Evolutionary conservation across 2,888 invertebrate genomes (phyloP), one percentile per base, ranked within the genome.

Genomic region (Epiblema foenella): DNA sequence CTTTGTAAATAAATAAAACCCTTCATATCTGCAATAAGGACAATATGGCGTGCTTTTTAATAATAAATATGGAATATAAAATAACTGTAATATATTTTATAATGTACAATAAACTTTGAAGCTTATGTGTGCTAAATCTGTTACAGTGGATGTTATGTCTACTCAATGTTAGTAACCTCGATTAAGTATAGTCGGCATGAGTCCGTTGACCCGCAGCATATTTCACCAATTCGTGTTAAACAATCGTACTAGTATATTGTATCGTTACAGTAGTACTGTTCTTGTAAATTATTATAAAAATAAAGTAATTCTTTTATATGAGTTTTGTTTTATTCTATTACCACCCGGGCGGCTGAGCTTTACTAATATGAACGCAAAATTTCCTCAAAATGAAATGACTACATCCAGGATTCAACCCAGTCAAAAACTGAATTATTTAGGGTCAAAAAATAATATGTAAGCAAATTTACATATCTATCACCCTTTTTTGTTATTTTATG

Each of bases 11-110:
- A 78, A 69, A n/a, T n/a, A n/a, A 63, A 76, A 65, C 74, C 15
- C 46, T n/a, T n/a, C 63, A 74, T 63, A 80, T 82, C 82, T 83
- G 84, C 83, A 89, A 87, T 84, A 87, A 88, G 84, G 91, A 91
- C 91, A 91, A 91, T 91, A 90, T 84, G 82, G 81, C 78, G 89
- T 90, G 90, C 89, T 91, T 91, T 90, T 86, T 87, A n/a, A 87
- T 79, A 78, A 83, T 84, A 85, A 83, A 74, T 60, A 71, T 79
- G 1, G 8, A 46, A 46, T 46, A 79, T 79, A 77, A 79, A 83
- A 82, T 81, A 77, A 79, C 75, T 78, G 76, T 72, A 74, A 72
- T 57, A 59, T n/a, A n/a, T n/a, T n/a, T 69, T 69, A 69, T 65
- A 54, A 72, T n/a, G 24, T 75, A 69, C 49, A 69, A 65, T 74